These are phyloP conservation scores for Ichneumon xanthorius DNA, from an alignment of 2,888 invertebrate species.

Conservation along the genomic window DNA sequence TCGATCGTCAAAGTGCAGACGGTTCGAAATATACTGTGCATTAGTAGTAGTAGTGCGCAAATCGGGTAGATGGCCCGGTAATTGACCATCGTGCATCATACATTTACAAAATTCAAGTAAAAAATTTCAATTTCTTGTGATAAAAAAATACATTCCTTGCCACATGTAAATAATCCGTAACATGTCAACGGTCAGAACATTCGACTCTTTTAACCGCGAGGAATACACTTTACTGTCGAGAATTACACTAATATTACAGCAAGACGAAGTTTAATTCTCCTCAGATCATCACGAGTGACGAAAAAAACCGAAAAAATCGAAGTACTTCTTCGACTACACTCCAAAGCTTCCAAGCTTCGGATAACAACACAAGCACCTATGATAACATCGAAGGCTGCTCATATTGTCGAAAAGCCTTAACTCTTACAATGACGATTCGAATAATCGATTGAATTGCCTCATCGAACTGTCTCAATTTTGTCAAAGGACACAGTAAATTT, in stretches of 20 bases:
- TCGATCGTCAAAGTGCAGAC: not conserved
- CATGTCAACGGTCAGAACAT: no score
- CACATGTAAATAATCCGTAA: not conserved
- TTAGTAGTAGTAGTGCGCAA: not conserved
- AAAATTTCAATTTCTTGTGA: not conserved
- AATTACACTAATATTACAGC: not conserved
- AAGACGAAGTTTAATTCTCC: not conserved
- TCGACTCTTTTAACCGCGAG: no score
- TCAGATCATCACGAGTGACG: not conserved
- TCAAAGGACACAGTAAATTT: not conserved
- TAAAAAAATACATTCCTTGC: not conserved
- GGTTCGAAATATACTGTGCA: not conserved
- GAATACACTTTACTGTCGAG: not conserved
- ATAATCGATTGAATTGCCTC: not conserved
- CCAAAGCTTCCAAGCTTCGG: no score
- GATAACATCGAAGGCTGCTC: not conserved
- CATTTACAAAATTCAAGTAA: not conserved
- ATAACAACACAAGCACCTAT: not conserved
- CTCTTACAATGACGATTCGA: not conserved
- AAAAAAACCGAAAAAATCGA: not conserved
- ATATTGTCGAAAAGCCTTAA: not conserved
- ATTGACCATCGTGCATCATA: not conserved
- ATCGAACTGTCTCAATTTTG: not conserved
- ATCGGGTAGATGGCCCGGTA: not conserved
- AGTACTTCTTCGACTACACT: no score